phyloP scores from a whole-genome alignment of 2,888 invertebrate genomes.

The Melieria crassipennis region DNA sequence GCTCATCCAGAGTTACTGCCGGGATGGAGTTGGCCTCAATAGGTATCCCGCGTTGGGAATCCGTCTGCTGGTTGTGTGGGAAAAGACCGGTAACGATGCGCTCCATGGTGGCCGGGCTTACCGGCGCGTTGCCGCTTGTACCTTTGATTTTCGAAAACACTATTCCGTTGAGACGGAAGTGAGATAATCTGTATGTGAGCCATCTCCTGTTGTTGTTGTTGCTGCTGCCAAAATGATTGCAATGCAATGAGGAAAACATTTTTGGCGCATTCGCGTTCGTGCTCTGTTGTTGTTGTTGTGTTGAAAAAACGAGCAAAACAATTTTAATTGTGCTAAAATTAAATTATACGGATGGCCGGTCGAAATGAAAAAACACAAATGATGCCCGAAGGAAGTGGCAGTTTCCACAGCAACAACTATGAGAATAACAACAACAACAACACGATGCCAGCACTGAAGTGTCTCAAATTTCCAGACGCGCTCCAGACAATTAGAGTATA shows the following conservation, averaged over 20 bases:
- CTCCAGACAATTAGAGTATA: slow-evolving; percentile 16
- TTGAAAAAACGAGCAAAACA: slow-evolving; percentile 6
- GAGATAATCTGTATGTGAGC: slow-evolving; percentile 31
- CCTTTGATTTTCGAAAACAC: no score
- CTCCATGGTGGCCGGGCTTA: no score
- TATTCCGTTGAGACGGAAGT: slow-evolving; percentile 31
- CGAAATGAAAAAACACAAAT: neutral
- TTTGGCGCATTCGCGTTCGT: no score
- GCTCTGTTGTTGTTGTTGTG: no score
- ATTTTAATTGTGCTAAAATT: slow-evolving; percentile 27
- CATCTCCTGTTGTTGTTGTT: neutral
- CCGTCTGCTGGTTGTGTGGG: no score
- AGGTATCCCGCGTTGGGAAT: no score
- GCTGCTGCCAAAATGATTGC: slow-evolving; percentile 8
- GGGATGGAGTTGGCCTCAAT: no score
- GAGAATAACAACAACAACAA: neutral
- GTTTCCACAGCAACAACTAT: neutral
- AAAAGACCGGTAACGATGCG: no score
- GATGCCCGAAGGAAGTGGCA: neutral
- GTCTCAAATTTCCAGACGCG: slow-evolving; percentile 28
- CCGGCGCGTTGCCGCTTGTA: no score
- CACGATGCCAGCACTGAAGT: slow-evolving; percentile 16
- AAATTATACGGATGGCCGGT: slow-evolving; percentile 15
- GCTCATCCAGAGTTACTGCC: no score
- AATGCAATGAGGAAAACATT: neutral